phyloP scores from a whole-genome alignment of 2,797 vertebrate genomes.

The Danio choprae region DNA sequence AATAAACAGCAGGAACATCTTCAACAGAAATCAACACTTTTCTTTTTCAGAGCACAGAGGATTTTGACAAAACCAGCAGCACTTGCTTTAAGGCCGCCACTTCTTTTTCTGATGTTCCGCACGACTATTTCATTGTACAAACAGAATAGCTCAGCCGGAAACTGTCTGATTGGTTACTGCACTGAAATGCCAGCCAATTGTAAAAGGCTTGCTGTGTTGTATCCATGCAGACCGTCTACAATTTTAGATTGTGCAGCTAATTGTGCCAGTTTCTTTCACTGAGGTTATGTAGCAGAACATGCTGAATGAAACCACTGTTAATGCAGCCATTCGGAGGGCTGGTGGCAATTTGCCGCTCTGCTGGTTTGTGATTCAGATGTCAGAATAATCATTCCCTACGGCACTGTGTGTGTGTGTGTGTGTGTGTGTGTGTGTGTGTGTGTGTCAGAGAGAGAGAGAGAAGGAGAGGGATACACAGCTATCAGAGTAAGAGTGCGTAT shows the following conservation, averaged over 20 bases:
- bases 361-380: constrained; percentile 67
- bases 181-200: constrained; percentile 34
- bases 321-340: constrained; percentile 66
- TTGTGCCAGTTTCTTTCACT: constrained; percentile 12
- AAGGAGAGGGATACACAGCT: not conserved
- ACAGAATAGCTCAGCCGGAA: constrained; percentile 14
- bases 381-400: constrained; percentile 58
- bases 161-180: constrained; percentile 35
- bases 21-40: constrained; percentile 1
- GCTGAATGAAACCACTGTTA: constrained; percentile 61
- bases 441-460: not conserved
- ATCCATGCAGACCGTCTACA: constrained; percentile 36
- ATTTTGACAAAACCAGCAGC: constrained; percentile 11
- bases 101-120: not conserved
- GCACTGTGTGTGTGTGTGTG: not conserved
- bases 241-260: constrained; percentile 4
- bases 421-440: not conserved
- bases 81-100: constrained; percentile 16
- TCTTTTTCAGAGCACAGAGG: constrained; percentile 3
- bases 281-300: constrained; percentile 34
- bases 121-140: not conserved
- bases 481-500: constrained; percentile 20
- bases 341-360: constrained; percentile 71
- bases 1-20: not conserved
- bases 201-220: not conserved